Evolutionary conservation across 1,140 invertebrate species (phyloP), one percentile per base, ranked within the genome.

Genomic region (Trypoxylus dichotomus): DNA sequence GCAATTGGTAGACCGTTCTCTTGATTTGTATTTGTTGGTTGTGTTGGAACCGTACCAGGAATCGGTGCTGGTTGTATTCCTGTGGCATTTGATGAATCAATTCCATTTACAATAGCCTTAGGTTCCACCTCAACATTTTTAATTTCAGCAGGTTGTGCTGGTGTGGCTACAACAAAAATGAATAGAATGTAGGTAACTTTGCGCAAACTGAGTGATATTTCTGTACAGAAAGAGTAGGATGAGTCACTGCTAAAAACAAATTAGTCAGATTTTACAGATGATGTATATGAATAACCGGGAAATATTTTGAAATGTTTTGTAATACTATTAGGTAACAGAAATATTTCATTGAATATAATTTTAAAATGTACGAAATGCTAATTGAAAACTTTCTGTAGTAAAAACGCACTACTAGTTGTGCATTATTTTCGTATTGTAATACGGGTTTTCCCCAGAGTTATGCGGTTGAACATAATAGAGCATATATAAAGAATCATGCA

Each of bases 1-100:
- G 83, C 84, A 11, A 83, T 85, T 80, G 76, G 84, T 21, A 79
- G 83, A 77, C 79, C 83, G 82, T 79, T 88, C 84, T 84, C 85
- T 79, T 72, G 85, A 82, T 78, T 86, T 82, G 7, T 84, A 73
- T 68, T 84, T 24, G 82, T 80, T 74, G 79, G 84, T 76, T 82
- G 84, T 74, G 74, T 82, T 60, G 85, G 83, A 79, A 82, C 75
- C 63, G 82, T 83, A 79, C 79, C 84, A 78, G 82, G 84, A 79
- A 83, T 83, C 79, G 83, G 80, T 78, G 85, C 78, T 79, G 82
- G 80, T 81, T 83, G 80, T 74, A 84, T 76, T 10, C 75, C 25
- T 24, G 63, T 37, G 32, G 76, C 79, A 77, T 78, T 78, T 41
- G 43, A 71, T 41, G 58, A 76, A 37, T 79, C 77, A n/a, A 75